These are phyloP conservation scores for Pogonognathellus flavescens DNA, from an alignment of 1,140 invertebrate genomes.

Conservation along the genomic window DNA sequence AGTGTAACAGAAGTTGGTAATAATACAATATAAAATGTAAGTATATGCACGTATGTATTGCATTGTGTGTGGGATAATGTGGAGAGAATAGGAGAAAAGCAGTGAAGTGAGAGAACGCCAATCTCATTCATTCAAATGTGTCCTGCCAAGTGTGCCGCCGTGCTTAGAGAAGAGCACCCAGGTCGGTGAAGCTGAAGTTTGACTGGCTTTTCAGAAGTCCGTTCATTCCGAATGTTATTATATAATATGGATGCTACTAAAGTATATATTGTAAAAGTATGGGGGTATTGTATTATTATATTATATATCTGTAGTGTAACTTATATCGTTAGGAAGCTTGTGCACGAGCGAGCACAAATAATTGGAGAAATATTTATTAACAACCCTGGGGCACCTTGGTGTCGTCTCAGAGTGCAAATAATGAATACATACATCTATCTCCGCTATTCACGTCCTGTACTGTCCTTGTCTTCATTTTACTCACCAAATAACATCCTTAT, in stretches of 20 bases:
- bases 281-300: no score
- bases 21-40: constrained; percentile 29
- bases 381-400: constrained; percentile 40
- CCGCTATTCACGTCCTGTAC: background rate
- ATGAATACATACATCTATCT: constrained; percentile 38
- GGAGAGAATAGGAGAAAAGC: background rate
- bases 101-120: background rate
- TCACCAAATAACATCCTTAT: constrained; percentile 23
- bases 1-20: background rate
- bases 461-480: constrained; percentile 24
- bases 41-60: background rate
- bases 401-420: constrained; percentile 53
- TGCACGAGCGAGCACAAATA: constrained; percentile 56
- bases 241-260: background rate
- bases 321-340: background rate
- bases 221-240: background rate
- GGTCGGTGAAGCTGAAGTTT: background rate
- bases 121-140: constrained; percentile 51
- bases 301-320: no score
- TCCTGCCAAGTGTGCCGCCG: constrained; percentile 42
- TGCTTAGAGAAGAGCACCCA: constrained; percentile 36
- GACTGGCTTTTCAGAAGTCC: background rate
- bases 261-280: background rate
- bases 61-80: constrained; percentile 17
- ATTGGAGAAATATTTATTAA: constrained; percentile 60